Evolutionary conservation across 2,113 vertebrate species (phyloP).

Genomic region (Callionymus lyra): DNA sequence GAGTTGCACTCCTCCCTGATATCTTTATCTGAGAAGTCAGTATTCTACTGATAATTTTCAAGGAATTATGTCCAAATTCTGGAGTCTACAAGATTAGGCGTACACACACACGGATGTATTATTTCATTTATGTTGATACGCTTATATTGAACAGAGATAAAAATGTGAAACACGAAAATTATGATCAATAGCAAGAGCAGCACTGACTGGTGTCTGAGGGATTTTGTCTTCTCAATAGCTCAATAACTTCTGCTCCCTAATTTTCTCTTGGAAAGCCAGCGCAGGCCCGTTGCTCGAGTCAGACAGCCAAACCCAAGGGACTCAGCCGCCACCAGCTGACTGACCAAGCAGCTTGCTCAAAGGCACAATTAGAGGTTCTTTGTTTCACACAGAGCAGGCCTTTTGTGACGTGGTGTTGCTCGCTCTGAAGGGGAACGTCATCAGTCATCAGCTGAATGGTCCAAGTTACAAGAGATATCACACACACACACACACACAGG

Average conservation of each 20-base stretch:
- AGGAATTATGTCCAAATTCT: too few species aligned
- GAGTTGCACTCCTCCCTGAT: too few species aligned
- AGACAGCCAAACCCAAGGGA: constrained; percentile 59
- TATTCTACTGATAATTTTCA: too few species aligned
- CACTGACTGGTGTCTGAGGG: too few species aligned
- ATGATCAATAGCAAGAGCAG: too few species aligned
- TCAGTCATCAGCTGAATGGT: constrained; percentile 57
- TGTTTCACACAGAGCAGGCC: constrained; percentile 53
- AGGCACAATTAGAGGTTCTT: constrained; percentile 73
- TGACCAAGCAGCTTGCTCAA: constrained; percentile 48
- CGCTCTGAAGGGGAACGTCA: constrained; percentile 47
- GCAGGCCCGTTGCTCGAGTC: constrained; percentile 13
- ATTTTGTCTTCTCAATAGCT: too few species aligned
- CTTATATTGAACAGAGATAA: too few species aligned
- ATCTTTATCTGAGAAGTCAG: too few species aligned
- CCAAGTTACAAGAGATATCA: constrained; percentile 10
- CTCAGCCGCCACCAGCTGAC: constrained; percentile 49
- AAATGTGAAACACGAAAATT: too few species aligned
- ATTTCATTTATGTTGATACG: too few species aligned
- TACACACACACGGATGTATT: too few species aligned
- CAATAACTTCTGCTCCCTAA: constrained; percentile 5
- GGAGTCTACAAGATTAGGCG: too few species aligned
- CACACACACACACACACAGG: constrained; percentile 16
- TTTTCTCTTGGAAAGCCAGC: constrained; percentile 20
- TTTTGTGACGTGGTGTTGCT: constrained; percentile 46